Evolutionary conservation across 2,888 invertebrate species (phyloP), one percentile per base, ranked within the genome.

Genomic region (Coenonympha glycerion): DNA sequence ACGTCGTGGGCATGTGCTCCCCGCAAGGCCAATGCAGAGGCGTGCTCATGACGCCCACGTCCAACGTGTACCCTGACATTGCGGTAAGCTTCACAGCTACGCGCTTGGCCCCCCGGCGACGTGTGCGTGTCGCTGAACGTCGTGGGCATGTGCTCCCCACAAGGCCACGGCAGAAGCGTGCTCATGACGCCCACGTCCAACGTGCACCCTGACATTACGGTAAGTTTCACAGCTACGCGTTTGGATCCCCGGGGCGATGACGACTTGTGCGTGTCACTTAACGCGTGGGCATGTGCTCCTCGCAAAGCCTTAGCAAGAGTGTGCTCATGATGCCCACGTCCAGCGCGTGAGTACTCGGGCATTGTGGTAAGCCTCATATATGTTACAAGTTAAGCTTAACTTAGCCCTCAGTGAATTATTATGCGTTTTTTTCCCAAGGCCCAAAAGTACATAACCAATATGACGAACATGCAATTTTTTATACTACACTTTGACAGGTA

Each of bases 331-430:
- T 62, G 47, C 84, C 84, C 0, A 51, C 73, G 2, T 69, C 76
- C 3, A 83, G 83, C n/a, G n/a, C n/a, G n/a, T 56, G 58, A 77
- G 9, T 84, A 73, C 55, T 83, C 83, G 0, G 69, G 79, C 40
- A 59, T 71, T 3, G 66, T 76, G 74, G 80, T 81, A 56, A 51
- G 45, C 21, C 13, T 11, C 3, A 11, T n/a, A n/a, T n/a, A n/a
- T n/a, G n/a, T n/a, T n/a, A n/a, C n/a, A n/a, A n/a, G n/a, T n/a
- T n/a, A n/a, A n/a, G n/a, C n/a, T n/a, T n/a, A n/a, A n/a, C n/a
- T n/a, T n/a, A n/a, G n/a, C n/a, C n/a, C n/a, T n/a, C n/a, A n/a
- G n/a, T n/a, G n/a, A n/a, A n/a, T n/a, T n/a, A n/a, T n/a, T n/a
- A n/a, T n/a, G n/a, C n/a, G n/a, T n/a, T n/a, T n/a, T n/a, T n/a